Base-by-base conservation (phyloP, 2,113 vertebrate genomes). In the Progne subis region DNA sequence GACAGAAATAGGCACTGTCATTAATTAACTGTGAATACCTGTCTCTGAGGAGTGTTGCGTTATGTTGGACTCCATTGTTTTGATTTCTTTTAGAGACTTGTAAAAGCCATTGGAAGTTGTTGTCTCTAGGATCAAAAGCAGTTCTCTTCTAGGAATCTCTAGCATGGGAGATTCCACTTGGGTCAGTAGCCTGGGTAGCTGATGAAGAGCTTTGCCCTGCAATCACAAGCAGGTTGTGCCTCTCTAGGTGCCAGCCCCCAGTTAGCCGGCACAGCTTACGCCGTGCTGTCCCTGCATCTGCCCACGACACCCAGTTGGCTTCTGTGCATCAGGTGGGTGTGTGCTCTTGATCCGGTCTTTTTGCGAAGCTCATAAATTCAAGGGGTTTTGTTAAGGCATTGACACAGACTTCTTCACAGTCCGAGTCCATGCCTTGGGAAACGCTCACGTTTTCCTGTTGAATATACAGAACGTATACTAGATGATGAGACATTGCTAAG, bases 301-400 rank as follows among this genome's bases (percentile, higher is more conserved):
- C 26, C 41, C 41, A 12, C 9, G 49, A 41, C 32, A 49, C 7
- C 34, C 31, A 41, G 0, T 1, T 53, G 32, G 14, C 43, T 50
- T 47, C 29, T 39, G 11, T 11, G 8, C 11, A 21, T 50, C 72
- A 70, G 5, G 6, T 0, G 0, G 9, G 9, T 57, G 21, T 21
- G n/a, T 81, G 39, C 26, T 64, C 74, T 87, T 7, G 0, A 39
- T 20, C 29, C 17, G 10, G 16, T 49, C n/a, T 44, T 69, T 67
- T 25, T 57, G 61, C 0, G 0, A 69, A 69, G 49, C 18, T 90
- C 29, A 11, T 23, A 23, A 64, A 49, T 65, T 44, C 31, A 56
- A 37, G 13, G 10, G 43, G 32, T 61, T 59, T 53, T 74, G 8
- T 76, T 20, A 69, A 39, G 9, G 4, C 56, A 25, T 64, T 68